These are phyloP conservation scores for Podilymbus podiceps DNA, from an alignment of 2,113 vertebrate species.

Conservation along the genomic window DNA sequence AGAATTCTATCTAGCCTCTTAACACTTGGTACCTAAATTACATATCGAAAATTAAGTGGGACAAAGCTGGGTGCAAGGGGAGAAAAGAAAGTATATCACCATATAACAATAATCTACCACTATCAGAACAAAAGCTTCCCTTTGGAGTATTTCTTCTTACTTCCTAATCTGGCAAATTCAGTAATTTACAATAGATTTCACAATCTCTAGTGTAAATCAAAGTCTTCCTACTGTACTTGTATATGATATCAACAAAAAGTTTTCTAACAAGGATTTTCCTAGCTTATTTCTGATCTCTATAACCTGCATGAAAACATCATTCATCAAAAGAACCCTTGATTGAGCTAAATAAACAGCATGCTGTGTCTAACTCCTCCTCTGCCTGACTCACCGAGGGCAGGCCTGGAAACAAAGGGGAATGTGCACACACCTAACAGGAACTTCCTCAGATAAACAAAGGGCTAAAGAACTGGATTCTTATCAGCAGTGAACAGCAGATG, in stretches of 20 bases:
- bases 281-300: slow-evolving; percentile 6
- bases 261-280: background rate
- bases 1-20: background rate
- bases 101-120: background rate
- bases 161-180: background rate
- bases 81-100: background rate
- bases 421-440: slow-evolving; percentile 85
- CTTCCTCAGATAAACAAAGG: slow-evolving; percentile 85
- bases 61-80: background rate
- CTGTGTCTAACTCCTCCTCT: slow-evolving; percentile 54
- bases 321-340: slow-evolving; percentile 23
- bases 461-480: slow-evolving; percentile 75
- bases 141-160: background rate
- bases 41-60: background rate
- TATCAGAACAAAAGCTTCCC: background rate
- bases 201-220: background rate
- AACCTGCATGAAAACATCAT: slow-evolving; percentile 20
- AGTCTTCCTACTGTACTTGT: background rate
- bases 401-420: slow-evolving; percentile 78
- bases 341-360: slow-evolving; percentile 59
- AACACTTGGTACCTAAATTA: background rate
- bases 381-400: slow-evolving; percentile 43
- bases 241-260: background rate
- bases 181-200: background rate
- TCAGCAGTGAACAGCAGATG: slow-evolving; percentile 77